phyloP scores from a whole-genome alignment of 2,888 invertebrate species.

The Tethea ocularis region DNA sequence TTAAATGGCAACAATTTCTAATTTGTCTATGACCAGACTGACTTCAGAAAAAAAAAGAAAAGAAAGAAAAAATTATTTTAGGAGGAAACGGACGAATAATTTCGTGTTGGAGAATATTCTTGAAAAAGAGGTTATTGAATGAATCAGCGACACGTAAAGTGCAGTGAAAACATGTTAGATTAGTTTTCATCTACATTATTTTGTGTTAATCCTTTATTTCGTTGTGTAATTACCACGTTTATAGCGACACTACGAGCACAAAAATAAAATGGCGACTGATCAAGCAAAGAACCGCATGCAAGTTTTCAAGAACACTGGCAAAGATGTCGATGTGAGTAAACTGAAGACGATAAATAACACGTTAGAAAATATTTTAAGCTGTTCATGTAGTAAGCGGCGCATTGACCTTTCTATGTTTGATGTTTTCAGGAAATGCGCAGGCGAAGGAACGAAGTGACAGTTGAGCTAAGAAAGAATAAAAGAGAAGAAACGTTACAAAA shows the following conservation, averaged over 20 bases:
- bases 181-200: conserved; percentile 64
- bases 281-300: conserved; percentile 93
- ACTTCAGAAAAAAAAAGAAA: conserved; percentile 40
- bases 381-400: conserved; percentile 14
- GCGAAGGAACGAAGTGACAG: conserved; percentile 97
- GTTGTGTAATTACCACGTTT: conserved; percentile 71
- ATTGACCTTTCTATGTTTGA: conserved; percentile 32
- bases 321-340: conserved; percentile 98
- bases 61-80: conserved; percentile 56
- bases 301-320: conserved; percentile 99
- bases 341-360: conserved; percentile 17
- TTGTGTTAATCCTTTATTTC: conserved; percentile 75
- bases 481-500: conserved; percentile 98
- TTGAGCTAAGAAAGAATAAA: conserved; percentile 98
- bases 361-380: conserved; percentile 16
- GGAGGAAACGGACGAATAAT: conserved; percentile 63
- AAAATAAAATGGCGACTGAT: conserved; percentile 90
- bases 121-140: conserved; percentile 61
- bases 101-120: conserved; percentile 71
- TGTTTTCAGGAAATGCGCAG: conserved; percentile 96
- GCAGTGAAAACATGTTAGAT: conserved; percentile 73
- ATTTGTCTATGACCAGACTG: conserved; percentile 43
- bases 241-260: conserved; percentile 63
- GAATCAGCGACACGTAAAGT: conserved; percentile 68
- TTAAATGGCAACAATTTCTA: conserved; percentile 17